phyloP scores from a whole-genome alignment of 1,140 invertebrate species.

The Anastrepha ludens region DNA sequence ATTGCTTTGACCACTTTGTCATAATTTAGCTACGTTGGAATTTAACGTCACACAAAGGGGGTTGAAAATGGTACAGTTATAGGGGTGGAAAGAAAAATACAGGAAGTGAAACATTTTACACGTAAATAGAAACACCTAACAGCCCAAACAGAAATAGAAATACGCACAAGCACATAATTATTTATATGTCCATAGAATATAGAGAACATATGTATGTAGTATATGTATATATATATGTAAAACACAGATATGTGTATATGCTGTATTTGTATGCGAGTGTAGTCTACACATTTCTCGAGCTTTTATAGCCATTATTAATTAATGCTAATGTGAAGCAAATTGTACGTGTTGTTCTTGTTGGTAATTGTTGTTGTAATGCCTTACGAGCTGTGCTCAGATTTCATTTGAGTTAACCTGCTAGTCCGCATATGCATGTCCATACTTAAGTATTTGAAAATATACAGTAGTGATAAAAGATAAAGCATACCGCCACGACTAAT shows the following conservation, averaged over 20 bases:
- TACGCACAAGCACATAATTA: neutral
- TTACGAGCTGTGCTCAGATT: no score
- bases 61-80: neutral
- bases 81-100: neutral
- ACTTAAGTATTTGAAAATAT: no score
- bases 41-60: neutral
- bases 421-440: no score
- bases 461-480: no score
- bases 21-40: neutral
- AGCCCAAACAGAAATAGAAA: neutral
- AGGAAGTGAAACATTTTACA: neutral
- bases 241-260: neutral
- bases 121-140: neutral
- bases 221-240: no score
- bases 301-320: conserved; percentile 34
- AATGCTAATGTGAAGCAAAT: conserved; percentile 19
- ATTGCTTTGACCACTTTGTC: conserved; percentile 40
- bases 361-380: no score
- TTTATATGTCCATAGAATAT: no score
- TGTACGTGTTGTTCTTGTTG: conserved; percentile 58
- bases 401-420: no score
- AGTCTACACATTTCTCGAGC: neutral
- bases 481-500: no score
- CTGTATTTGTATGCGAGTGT: neutral
- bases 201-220: no score